phyloP scores from a whole-genome alignment of 2,797 vertebrate genomes.

The Acrocephalus scirpaceus region DNA sequence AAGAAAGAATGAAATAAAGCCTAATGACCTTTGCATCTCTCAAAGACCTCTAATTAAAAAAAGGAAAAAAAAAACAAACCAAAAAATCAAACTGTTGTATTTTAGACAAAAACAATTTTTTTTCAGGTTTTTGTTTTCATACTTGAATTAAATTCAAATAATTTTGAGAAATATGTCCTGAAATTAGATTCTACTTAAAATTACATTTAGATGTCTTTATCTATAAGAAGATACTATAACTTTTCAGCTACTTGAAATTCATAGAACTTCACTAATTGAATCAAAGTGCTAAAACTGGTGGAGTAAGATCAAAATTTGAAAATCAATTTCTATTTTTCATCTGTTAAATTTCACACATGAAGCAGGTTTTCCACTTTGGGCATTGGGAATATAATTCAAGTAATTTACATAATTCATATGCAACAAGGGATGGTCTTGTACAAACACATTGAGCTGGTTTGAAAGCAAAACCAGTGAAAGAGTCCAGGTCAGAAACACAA shows the following conservation, averaged over 20 bases:
- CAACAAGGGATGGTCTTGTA: background rate
- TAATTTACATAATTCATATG: background rate
- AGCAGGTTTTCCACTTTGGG: background rate
- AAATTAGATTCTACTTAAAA: background rate
- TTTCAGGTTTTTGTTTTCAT: background rate
- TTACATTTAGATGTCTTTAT: background rate
- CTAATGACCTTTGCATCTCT: background rate
- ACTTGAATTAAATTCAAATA: background rate
- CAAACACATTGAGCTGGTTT: too few relatives aligned
- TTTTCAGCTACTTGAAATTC: background rate
- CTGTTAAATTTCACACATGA: conserved; percentile 12
- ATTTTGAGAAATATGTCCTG: background rate
- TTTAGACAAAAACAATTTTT: background rate
- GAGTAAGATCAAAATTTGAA: background rate
- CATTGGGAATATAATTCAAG: background rate
- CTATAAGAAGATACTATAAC: background rate
- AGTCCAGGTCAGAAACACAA: too few relatives aligned
- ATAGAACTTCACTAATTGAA: background rate
- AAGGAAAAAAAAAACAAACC: too few relatives aligned
- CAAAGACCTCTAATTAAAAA: background rate
- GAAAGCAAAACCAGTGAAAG: too few relatives aligned
- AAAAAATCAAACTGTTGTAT: rapidly evolving
- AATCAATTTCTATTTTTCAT: background rate
- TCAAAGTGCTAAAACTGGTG: background rate
- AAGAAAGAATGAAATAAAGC: background rate